Base-by-base conservation (phyloP, 2,113 vertebrate genomes). In the Hippocampus comes region DNA sequence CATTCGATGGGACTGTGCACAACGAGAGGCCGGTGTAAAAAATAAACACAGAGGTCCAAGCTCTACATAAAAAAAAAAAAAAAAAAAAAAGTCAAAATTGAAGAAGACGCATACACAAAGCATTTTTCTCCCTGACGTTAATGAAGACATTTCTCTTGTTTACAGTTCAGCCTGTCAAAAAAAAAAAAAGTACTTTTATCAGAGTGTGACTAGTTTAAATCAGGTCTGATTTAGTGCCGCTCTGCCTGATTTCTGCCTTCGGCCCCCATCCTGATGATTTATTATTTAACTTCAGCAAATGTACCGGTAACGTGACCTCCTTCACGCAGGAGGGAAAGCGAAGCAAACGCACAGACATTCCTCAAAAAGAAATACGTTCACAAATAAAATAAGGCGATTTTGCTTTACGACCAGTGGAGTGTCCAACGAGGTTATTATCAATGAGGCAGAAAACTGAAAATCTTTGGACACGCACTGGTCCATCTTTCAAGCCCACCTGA, bases 61-160 rank as follows among this genome's bases (percentile, higher is more conserved):
- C 56, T 70, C 66, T 57, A 55, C 67, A 77, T 60, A 30, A 81
- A 80, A 76, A 81, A 48, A 48, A 5, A 30, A 81, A 80, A 76
- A 81, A 48, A 48, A 5, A 38, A 38, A 38, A 30, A 4, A 38
- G 5, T 38, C 34, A 0, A 38, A 72, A 72, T 71, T 77, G 69
- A 34, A 65, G 66, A 72, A 76, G 71, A 82, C 8, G 23, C 57
- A 78, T 70, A 25, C 73, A 71, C 53, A 51, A 38, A 6, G 41
- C 65, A 67, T 75, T 64, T 79, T 60, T 76, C 77, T 80, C 74
- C 76, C 67, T 3, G 60, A 59, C 83, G 85, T 78, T 83, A 76
- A 85, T 78, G 81, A 80, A 76, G 74, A 75, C 21, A 18, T 77
- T 72, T 72, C 30, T 34, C 72, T 75, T 86, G 86, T 88, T 87